Evolutionary conservation across 35 echinoderm and acorn worm species (phyloP), one percentile per base, ranked within the genome.

Genomic region (Antedon bifida): DNA sequence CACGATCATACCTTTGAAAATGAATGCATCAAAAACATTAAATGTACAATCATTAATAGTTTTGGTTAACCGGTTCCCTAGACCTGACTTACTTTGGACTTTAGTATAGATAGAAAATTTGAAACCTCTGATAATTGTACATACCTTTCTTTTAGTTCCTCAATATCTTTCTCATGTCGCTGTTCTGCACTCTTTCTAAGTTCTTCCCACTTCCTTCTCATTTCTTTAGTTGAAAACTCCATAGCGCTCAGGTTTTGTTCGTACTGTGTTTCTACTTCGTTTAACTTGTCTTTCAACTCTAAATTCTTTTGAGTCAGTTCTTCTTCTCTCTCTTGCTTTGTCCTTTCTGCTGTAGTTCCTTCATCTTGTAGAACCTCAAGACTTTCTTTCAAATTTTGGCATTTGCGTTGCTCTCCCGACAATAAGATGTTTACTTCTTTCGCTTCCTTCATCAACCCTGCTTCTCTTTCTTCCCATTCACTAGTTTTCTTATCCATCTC

Each of bases 1-100:
- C 86, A 1, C 64, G 30, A n/a, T 87, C 74, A 33, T 87, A 87
- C 64, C 86, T 87, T 19, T 29, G n/a, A 35, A 19, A n/a, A 86
- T n/a, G 9, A 86, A 23, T 79, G 79, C 38, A 42, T 7, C 26
- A 29, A 74, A 83, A 0, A 64, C 9, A 83, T 51, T 44, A 0
- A 56, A n/a, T n/a, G n/a, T n/a, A n/a, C n/a, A n/a, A n/a, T n/a
- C n/a, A n/a, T n/a, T n/a, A n/a, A n/a, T n/a, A n/a, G n/a, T n/a
- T n/a, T n/a, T n/a, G n/a, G n/a, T n/a, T n/a, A n/a, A n/a, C n/a
- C n/a, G n/a, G n/a, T n/a, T n/a, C n/a, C n/a, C n/a, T n/a, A n/a
- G n/a, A n/a, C n/a, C n/a, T n/a, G n/a, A n/a, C n/a, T n/a, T n/a
- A n/a, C n/a, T n/a, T n/a, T n/a, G n/a, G n/a, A n/a, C n/a, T n/a